Base-by-base conservation (phyloP, 2,888 invertebrate genomes). In the Campoletis raptor region DNA sequence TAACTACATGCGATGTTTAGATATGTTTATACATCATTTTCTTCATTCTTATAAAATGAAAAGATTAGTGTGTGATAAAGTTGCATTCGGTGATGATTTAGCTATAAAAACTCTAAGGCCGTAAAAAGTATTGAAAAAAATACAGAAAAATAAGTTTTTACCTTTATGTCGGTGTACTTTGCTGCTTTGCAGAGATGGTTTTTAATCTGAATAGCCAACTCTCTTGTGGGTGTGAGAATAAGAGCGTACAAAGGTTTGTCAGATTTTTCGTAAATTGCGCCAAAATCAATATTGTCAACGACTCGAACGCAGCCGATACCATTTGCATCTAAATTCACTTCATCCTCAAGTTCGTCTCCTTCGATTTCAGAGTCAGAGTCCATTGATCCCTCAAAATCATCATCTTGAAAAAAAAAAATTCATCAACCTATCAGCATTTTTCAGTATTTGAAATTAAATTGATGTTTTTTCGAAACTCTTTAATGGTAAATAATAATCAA, bases 191-290 rank as follows among this genome's bases (percentile, higher is more conserved):
- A 95, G 61, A 99, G 94, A 95, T 99, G 99, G 91, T 97, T 96
- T 92, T 97, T 97, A 57, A 99, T 97, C 95, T 99, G 99, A 72
- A 99, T 96, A 0, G 99, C 99, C 83, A 99, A 95, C 94, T 99
- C 99, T 92, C 99, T 96, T 0, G 99, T 99, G 0, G 99, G 99
- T 0, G 99, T 98, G 74, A 99, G 94, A 82, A 99, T 97, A 6
- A 99, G 95, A 0, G 98, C 98, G 93, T 97, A 97, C 37, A 98
- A 94, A 0, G 96, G 96, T 88, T 96, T 96, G 1, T 94, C 95
- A 3, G 94, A 94, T 21, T 90, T 9, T 92, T 93, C 0, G 40
- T 81, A 42, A 61, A 77, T 54, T 57, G 89, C 94, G 0, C 94
- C 94, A 0, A 95, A 92, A 67, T 95, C 94, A 24, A 95, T 90